Conservation (phyloP, 2,888 invertebrate species). For the Oeneis ivallda region DNA sequence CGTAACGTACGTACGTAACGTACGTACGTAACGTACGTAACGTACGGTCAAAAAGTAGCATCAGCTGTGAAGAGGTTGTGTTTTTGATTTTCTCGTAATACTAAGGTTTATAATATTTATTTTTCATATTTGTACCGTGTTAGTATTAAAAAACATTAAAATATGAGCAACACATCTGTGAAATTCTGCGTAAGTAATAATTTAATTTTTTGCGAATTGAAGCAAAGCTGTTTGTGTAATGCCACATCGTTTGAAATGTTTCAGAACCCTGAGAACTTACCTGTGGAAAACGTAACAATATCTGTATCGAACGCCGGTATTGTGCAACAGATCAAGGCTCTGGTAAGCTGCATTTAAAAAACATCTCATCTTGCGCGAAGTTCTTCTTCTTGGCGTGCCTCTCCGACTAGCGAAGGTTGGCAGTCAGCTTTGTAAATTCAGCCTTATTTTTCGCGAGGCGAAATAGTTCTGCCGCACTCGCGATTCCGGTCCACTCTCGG, state of each 20-base stretch:
- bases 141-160: slow-evolving; percentile 30
- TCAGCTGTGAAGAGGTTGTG: slow-evolving; percentile 11
- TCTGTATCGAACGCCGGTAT: slow-evolving; percentile 77
- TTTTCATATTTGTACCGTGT: slow-evolving; percentile 10
- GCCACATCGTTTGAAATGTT: slow-evolving; percentile 43
- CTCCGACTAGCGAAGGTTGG: too few species aligned
- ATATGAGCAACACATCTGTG: slow-evolving; percentile 47
- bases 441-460: too few species aligned
- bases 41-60: too few species aligned
- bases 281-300: slow-evolving; percentile 76
- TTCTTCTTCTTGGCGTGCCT: too few species aligned
- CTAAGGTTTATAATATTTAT: slow-evolving; percentile 2
- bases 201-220: not conserved
- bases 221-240: not conserved
- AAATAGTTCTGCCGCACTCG: too few species aligned
- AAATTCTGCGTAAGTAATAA: slow-evolving; percentile 53
- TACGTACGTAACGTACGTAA: too few species aligned
- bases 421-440: too few species aligned
- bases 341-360: slow-evolving; percentile 72
- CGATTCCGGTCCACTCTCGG: too few species aligned
- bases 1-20: too few species aligned
- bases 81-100: slow-evolving; percentile 7
- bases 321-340: slow-evolving; percentile 80
- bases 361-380: too few species aligned
- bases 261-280: slow-evolving; percentile 83